phyloP scores from a whole-genome alignment of 2,797 vertebrate species.

The Danio tinwini region DNA sequence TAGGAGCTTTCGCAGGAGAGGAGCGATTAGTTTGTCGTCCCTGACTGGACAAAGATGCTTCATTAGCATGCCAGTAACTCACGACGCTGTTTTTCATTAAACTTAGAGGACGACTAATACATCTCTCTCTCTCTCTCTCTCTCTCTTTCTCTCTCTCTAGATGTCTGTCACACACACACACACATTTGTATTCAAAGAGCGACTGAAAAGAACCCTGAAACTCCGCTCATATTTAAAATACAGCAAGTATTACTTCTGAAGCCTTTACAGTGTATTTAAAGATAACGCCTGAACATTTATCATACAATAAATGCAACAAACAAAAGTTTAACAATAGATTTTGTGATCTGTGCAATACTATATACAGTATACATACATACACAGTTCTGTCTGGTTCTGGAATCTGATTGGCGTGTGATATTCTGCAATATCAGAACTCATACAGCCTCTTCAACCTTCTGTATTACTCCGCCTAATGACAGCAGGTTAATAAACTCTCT shows the following conservation, averaged over 20 bases:
- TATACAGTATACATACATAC: too few species aligned
- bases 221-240: background rate
- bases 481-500: too few species aligned
- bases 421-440: too few species aligned
- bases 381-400: too few species aligned
- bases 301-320: background rate
- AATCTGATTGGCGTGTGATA: too few species aligned
- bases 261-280: too few species aligned
- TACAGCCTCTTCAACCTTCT: too few species aligned
- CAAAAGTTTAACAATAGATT: background rate
- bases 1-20: constrained; percentile 73
- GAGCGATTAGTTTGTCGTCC: constrained; percentile 76
- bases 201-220: background rate
- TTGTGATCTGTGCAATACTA: background rate
- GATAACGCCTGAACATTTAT: background rate
- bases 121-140: constrained; percentile 21
- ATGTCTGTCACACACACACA: constrained; percentile 44
- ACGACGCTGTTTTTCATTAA: constrained; percentile 63
- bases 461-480: too few species aligned
- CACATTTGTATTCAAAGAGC: background rate
- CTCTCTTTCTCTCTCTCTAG: constrained; percentile 14
- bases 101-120: constrained; percentile 55
- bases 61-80: constrained; percentile 77
- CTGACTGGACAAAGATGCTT: constrained; percentile 80
- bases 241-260: background rate